phyloP scores from a whole-genome alignment of 2,888 invertebrate genomes.

The Megaustenia siamemsis region DNA sequence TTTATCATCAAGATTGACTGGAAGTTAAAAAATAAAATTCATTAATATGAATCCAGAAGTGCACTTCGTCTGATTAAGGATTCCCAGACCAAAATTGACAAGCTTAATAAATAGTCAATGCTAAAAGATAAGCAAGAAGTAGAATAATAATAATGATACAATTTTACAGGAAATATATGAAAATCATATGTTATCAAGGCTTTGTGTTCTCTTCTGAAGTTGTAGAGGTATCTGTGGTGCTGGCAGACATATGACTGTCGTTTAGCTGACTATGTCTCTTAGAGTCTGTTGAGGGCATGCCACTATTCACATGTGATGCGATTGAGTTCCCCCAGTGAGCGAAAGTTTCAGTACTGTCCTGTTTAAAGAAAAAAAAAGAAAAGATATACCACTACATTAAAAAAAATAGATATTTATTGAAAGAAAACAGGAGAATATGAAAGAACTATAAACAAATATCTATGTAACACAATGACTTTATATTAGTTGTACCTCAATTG shows the following conservation, averaged over 20 bases:
- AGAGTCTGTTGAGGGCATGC: constrained; percentile 84
- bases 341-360: constrained; percentile 62
- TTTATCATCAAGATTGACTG: no score
- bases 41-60: no score
- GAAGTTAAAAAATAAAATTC: no score
- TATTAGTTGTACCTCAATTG: no score
- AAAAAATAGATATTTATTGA: no score
- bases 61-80: not conserved
- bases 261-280: constrained; percentile 66
- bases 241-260: constrained; percentile 52
- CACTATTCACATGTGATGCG: constrained; percentile 87
- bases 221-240: constrained; percentile 56
- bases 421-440: no score
- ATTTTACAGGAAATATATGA: constrained; percentile 16
- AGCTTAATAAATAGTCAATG: not conserved
- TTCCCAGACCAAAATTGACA: not conserved
- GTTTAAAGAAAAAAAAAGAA: constrained; percentile 38
- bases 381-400: no score
- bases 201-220: constrained; percentile 44
- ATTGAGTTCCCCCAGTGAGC: constrained; percentile 86
- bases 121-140: not conserved
- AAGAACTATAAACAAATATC: no score
- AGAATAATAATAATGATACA: not conserved
- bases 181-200: constrained; percentile 15
- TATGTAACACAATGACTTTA: no score